Evolutionary conservation across 2,113 vertebrate genomes (phyloP).

Genomic region (Centropus bengalensis): DNA sequence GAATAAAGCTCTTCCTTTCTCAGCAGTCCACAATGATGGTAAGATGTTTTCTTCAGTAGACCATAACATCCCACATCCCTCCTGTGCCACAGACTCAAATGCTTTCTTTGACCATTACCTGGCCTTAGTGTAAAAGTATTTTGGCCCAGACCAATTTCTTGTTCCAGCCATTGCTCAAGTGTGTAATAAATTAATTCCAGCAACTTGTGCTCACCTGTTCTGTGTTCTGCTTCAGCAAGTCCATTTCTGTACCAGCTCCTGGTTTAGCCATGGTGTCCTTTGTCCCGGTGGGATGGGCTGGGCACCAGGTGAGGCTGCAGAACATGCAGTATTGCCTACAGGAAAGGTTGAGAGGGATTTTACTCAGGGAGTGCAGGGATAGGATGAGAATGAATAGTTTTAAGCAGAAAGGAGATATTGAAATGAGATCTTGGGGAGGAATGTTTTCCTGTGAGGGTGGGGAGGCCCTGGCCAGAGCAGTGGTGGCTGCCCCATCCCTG

Average conservation of each 20-base stretch:
- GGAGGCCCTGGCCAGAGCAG: no score
- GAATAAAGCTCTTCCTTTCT: not conserved
- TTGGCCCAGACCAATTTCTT: not conserved
- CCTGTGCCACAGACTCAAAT: not conserved
- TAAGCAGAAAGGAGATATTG: no score
- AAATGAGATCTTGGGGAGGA: no score
- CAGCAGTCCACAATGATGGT: no score
- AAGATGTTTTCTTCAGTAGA: not conserved
- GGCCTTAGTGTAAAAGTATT: not conserved
- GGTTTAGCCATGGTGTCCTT: not conserved
- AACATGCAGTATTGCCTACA: rapidly evolving
- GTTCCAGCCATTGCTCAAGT: not conserved
- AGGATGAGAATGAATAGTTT: no score
- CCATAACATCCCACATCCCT: not conserved
- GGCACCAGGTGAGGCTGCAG: not conserved
- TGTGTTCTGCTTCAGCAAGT: not conserved
- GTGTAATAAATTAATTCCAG: not conserved
- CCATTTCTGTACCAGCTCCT: not conserved
- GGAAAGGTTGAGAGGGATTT: no score
- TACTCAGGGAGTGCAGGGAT: no score
- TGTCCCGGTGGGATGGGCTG: rapidly evolving
- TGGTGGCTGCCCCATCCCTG: no score
- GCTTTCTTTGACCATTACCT: not conserved
- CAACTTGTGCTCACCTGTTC: not conserved
- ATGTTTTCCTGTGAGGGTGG: no score